Percentiles rank a stretch among this genome's conserved stretches.
Conservation (phyloP, 2,888 invertebrate genomes). For the Phytoseiulus persimilis region DNA sequence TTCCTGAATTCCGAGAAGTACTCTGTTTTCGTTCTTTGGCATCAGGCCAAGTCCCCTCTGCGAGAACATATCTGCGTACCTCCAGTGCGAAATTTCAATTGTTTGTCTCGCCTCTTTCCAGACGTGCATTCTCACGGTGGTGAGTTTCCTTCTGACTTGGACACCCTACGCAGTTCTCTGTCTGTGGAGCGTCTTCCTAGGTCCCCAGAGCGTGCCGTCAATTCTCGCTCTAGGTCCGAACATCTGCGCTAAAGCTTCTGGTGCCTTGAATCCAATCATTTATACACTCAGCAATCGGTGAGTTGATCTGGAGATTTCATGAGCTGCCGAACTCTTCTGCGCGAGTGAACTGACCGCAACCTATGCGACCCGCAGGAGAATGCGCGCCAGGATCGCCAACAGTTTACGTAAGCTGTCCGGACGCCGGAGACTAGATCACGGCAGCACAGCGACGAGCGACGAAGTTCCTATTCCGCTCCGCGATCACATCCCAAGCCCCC, state of each 20-base stretch:
- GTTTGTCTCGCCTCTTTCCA: no score
- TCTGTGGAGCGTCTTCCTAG: constrained; percentile 47
- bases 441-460: background rate
- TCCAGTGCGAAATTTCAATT: no score
- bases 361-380: background rate
- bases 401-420: background rate
- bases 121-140: constrained; percentile 47
- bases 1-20: no score
- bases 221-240: constrained; percentile 48
- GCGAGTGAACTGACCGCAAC: background rate
- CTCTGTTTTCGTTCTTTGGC: no score
- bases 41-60: no score
- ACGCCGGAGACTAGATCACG: background rate
- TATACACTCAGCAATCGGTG: constrained; percentile 45
- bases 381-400: background rate
- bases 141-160: constrained; percentile 47
- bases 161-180: constrained; percentile 48
- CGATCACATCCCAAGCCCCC: background rate
- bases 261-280: constrained; percentile 48
- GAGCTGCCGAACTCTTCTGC: no score
- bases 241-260: constrained; percentile 48
- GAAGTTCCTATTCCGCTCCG: background rate
- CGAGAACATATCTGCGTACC: no score
- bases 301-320: background rate
- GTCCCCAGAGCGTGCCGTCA: constrained; percentile 46